Percentiles rank a stretch among this genome's conserved stretches.
Evolutionary conservation across 1,140 invertebrate species (phyloP).

Genomic region (Leptinotarsa lineolata): DNA sequence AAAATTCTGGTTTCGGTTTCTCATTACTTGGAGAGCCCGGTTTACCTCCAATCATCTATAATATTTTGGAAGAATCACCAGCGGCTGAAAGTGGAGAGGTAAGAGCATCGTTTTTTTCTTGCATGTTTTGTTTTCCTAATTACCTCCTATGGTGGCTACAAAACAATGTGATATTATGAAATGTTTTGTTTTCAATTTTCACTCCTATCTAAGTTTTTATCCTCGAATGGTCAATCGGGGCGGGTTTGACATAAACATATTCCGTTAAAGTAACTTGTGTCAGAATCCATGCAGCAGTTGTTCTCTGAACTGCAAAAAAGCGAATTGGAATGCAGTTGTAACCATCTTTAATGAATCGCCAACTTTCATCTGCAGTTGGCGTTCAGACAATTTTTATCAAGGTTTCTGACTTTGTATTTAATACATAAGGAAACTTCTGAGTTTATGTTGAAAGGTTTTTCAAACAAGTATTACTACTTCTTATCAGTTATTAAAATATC

Average conservation of each 20-base stretch:
- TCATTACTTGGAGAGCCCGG: slow-evolving; percentile 84
- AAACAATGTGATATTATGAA: neutral
- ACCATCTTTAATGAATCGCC: slow-evolving; percentile 16
- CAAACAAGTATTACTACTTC: neutral
- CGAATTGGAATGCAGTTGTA: slow-evolving; percentile 32
- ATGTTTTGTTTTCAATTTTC: neutral
- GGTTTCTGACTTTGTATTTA: slow-evolving; percentile 1
- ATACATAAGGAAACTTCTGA: neutral
- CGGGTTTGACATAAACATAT: slow-evolving; percentile 13
- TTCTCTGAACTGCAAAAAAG: slow-evolving; percentile 13
- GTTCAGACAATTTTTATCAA: neutral
- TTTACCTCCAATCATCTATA: slow-evolving; percentile 88
- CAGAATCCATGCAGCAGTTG: neutral
- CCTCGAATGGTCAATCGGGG: neutral
- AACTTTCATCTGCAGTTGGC: slow-evolving; percentile 13
- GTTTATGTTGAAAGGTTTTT: neutral
- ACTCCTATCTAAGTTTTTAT: neutral
- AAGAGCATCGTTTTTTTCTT: slow-evolving; percentile 55
- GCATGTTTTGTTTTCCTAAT: slow-evolving; percentile 28
- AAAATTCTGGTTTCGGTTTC: slow-evolving; percentile 85
- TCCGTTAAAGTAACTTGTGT: slow-evolving; percentile 11
- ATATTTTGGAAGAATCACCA: slow-evolving; percentile 89
- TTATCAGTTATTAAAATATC: neutral
- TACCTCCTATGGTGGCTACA: neutral
- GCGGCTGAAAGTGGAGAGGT: slow-evolving; percentile 87